Percentiles rank a stretch among this genome's conserved stretches.
phyloP scores from a whole-genome alignment of 2,888 invertebrate species.

The Macrophya alboannulata region DNA sequence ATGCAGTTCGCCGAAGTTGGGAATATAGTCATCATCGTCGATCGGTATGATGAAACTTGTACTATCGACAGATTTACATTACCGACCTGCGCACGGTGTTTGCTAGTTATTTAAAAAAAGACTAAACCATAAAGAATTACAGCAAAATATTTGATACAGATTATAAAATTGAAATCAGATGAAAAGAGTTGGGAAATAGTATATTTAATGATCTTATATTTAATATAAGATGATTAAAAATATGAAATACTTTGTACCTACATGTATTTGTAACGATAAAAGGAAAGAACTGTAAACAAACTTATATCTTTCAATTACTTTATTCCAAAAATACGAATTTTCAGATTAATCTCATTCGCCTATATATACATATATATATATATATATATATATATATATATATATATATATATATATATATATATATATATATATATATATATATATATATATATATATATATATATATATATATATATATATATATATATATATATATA shows the following conservation, averaged over 20 bases:
- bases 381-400: too few relatives aligned
- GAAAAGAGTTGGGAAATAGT: neutral
- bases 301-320: constrained; percentile 66
- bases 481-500: too few relatives aligned
- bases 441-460: too few relatives aligned
- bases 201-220: too few relatives aligned
- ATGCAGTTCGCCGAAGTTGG: neutral
- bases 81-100: neutral
- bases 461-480: neutral
- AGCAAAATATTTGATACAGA: neutral
- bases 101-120: neutral
- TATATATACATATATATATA: neutral
- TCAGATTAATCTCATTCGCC: constrained; percentile 67
- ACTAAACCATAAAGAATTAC: neutral
- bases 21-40: neutral
- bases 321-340: constrained; percentile 78
- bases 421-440: too few relatives aligned
- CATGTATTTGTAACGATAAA: neutral
- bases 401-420: too few relatives aligned
- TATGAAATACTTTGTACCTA: neutral
- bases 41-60: neutral
- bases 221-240: neutral
- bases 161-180: neutral
- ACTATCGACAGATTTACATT: neutral
- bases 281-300: neutral